Base-by-base conservation (phyloP, 2,113 vertebrate species). In the Oryctolagus cuniculus region DNA sequence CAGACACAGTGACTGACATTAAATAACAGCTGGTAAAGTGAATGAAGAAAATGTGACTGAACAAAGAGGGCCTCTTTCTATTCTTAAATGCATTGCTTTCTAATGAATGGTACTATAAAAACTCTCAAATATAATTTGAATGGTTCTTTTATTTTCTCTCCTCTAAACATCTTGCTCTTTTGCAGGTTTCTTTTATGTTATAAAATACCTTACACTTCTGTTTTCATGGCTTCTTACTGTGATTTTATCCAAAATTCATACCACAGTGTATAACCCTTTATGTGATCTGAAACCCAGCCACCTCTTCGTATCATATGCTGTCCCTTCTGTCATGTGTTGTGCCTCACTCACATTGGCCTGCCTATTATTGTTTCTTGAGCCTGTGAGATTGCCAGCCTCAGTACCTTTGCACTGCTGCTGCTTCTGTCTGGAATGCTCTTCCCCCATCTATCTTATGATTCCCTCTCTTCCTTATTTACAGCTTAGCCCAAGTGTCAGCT, bases 1-100 rank as follows among this genome's bases (percentile, higher is more conserved):
- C 0, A 8, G 51, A 16, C 55, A 72, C 25, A 66, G n/a, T 87
- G 55, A 84, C n/a, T 81, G 21, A 2, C 36, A 87, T 13, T 85
- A 29, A 63, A 10, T 95, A 95, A 83, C 53, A 79, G 90, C 27
- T 69, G 70, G 15, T n/a, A 16, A 86, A 67, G 27, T 64, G 24
- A 93, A 55, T 78, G 55, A 95, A 44, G 64, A 96, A 89, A 89
- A 53, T 66, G 12, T 86, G 49, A 91, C 31, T 84, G 27, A 89
- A 95, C 51, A 93, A 92, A 58, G 51, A 27, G 12, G 21, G 25
- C 25, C 16, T 13, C 49, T 81, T 85, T 77, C 29, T 86, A 4
- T 80, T 92, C 8, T 83, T 83, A 80, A 91, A 34, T 86, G 4
- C 80, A 53, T 79, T 91, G 55, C 58, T 63, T 89, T 87, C 78